Base-by-base conservation (phyloP, 2,113 vertebrate species). In the Xerus inauris region DNA sequence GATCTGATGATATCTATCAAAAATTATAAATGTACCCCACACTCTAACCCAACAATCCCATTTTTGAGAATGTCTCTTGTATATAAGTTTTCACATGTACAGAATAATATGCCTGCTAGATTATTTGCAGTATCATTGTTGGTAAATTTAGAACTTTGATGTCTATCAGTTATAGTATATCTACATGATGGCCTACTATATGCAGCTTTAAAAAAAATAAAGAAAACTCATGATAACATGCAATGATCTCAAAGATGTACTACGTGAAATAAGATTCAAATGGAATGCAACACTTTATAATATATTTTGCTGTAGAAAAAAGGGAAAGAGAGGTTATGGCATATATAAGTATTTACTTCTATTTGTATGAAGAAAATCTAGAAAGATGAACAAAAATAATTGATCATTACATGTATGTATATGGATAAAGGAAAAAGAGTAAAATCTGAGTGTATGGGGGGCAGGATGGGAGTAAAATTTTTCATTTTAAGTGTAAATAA, bases 401-500 rank as follows among this genome's bases (percentile, higher is more conserved):
- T 45, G 51, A 84, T 81, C 82, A 81, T 3, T 81, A 32, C 6
- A 77, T 30, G 16, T 3, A 89, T 30, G 6, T 54, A 47, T 11
- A 8, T 80, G 5, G 35, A 49, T 2, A 76, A 12, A 80, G 3
- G 13, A 38, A 13, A 9, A 92, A 64, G 4, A 73, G 84, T 30
- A 95, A 86, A 79, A 91, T 81, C 17, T 82, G 26, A 82, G 40
- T 54, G 3, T 7, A 75, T n/a, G n/a, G 24, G 80, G 24, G 40
- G 83, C 45, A 77, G 2, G 57, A 24, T 47, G 4, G 71, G 24
- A 87, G 3, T 81, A 93, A 91, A 85, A 65, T 5, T 86, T 89
- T 86, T 77, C 14, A 71, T 77, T 89, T 85, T 92, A 94, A 94
- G 76, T 85, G 88, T 65, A 89, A 77, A 92, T 40, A 64, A 73